Base-by-base conservation (phyloP, 2,113 vertebrate species). In the Lepus europaeus region DNA sequence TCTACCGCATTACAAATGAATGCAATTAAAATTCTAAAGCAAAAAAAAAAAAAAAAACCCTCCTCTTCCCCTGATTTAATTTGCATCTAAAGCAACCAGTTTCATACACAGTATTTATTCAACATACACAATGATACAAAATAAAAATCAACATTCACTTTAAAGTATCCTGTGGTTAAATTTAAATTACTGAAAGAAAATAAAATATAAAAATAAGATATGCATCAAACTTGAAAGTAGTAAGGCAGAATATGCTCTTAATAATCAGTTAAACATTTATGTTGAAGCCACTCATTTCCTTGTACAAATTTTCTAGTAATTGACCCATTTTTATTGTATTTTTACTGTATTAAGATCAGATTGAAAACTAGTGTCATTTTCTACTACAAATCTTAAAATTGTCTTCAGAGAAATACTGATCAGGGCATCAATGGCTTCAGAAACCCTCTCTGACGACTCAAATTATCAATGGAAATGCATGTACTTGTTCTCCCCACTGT, bases 21-120 rank as follows among this genome's bases (percentile, higher is more conserved):
- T 94, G 88, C 66, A 92, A 95, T 96, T 96, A 95, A 93, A 94
- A 90, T 95, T 89, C 85, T 92, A 91, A 93, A 90, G 51, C 56
- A 94, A 84, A 92, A 93, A 90, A 11, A 22, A 8, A 12, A 85
- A 36, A 36, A 87, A 90, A 91, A 91, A 94, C 3, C 36, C 20
- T 61, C 4, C 36, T 70, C 36, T 96, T 70, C 61, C 33, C 17
- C 45, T 77, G n/a, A 92, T 95, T 96, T 92, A 87, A 92, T 72
- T 22, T 39, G 87, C 19, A 63, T 51, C 63, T 84, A 90, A 73
- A 45, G 45, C 23, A 2, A 80, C 76, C 69, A 78, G 70, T 66
- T 64, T 93, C 25, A 68, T 68, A 59, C n/a, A 69, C 31, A 45
- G 13, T 31, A 77, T 87, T 76, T 80, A 81, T 92, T 84, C 22